Base-by-base conservation (phyloP, 2,797 vertebrate genomes). In the Sorex maritimensis region DNA sequence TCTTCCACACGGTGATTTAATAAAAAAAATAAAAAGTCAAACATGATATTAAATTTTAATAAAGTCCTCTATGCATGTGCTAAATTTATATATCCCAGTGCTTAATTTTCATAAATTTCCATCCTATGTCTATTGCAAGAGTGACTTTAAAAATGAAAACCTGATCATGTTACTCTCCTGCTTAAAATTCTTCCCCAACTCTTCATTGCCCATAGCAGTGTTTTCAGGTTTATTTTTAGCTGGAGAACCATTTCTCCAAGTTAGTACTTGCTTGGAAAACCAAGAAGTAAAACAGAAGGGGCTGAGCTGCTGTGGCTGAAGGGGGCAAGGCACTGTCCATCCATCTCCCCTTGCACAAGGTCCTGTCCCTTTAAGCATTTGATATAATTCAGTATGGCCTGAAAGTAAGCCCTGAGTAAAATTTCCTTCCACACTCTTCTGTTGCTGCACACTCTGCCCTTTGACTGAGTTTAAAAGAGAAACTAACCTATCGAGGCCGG, bases 201-300 rank as follows among this genome's bases (percentile, higher is more conserved):
- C 21, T 34, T 85, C 52, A 52, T 72, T 75, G 26, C 55, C 41
- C 46, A 86, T 14, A 34, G 52, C 13, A 19, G 58, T 80, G 46
- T 77, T 85, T 74, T 88, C 30, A 92, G 85, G 79, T 19, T 93
- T 81, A 71, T 61, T 94, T 93, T 93, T 81, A 94, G 61, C 10
- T 12, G 52, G 52, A 74, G 52, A 89, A 82, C 14, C 34, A 72
- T 93, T 90, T 78, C 58, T 84, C 74, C 34, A 91, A 38, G 52
- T 65, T 72, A 23, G 67, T 77, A 26, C 15, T 78, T 83, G 69
- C 21, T 4, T 58, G 34, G 79, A 84, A 88, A 73, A 67, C 77
- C 69, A 86, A 8, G 65, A 79, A 67, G 61, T 28, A 67, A 74
- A 83, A 52, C 8, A 28, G 24, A 46, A 73, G 17, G 71, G 69